These are phyloP conservation scores for Rattus norvegicus DNA, from an alignment of 2,113 vertebrate genomes.

Conservation along the genomic window DNA sequence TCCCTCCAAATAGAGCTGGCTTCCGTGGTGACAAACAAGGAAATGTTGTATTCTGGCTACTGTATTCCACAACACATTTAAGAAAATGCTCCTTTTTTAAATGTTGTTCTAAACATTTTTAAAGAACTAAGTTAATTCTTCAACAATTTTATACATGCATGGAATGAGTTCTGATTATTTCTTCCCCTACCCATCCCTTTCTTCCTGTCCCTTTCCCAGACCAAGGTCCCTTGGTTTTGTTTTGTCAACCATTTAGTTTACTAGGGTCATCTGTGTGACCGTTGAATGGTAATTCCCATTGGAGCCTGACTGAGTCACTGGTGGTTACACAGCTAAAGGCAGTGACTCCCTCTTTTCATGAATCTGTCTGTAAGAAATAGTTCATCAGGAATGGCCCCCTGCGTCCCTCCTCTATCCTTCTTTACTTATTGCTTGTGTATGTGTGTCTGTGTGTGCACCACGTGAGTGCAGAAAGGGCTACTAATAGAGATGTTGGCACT, in stretches of 20 bases:
- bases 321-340: neutral
- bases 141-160: neutral
- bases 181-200: neutral
- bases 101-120: neutral
- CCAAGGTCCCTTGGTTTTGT: neutral
- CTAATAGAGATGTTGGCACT: neutral
- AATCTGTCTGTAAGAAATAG: no score
- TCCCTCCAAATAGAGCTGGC: neutral
- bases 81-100: neutral
- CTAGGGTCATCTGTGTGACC: neutral
- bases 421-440: neutral
- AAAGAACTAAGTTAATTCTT: neutral
- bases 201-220: neutral
- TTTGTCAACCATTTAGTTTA: neutral
- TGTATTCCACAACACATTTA: neutral
- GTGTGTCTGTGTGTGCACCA: neutral
- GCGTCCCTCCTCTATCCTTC: neutral
- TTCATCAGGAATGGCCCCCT: no score
- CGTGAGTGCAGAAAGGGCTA: neutral
- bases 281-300: neutral
- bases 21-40: conserved; percentile 5
- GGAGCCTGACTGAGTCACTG: neutral
- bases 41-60: neutral
- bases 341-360: neutral
- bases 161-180: neutral